Conservation (phyloP, 2,797 vertebrate species). For the Lycodopsis pacificus region DNA sequence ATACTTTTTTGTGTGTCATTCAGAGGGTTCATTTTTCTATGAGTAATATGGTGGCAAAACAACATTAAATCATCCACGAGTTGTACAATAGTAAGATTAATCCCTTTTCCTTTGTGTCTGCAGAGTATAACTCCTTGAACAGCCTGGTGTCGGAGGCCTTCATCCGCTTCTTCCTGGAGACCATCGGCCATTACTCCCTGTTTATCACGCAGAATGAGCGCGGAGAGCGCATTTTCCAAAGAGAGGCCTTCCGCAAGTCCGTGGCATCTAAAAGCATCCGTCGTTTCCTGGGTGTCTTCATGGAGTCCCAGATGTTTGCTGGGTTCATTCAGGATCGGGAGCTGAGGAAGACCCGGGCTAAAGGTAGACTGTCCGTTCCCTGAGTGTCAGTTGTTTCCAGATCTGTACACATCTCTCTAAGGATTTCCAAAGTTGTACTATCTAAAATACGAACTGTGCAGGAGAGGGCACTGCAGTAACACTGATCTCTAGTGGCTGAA, state of each 20-base stretch:
- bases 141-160: slow-evolving; percentile 98
- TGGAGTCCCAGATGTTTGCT: slow-evolving; percentile 99
- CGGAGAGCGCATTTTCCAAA: slow-evolving; percentile 93
- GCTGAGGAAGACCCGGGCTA: slow-evolving; percentile 95
- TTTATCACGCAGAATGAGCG: slow-evolving; percentile 96
- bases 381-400: slow-evolving; percentile 6
- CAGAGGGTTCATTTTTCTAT: not conserved
- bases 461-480: slow-evolving; percentile 36
- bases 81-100: not conserved
- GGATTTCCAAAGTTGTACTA: slow-evolving; percentile 4
- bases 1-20: not conserved
- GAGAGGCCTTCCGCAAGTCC: slow-evolving; percentile 97
- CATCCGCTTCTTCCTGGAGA: slow-evolving; percentile 99
- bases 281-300: slow-evolving; percentile 98
- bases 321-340: slow-evolving; percentile 99
- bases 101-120: slow-evolving; percentile 17
- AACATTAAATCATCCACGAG: not conserved
- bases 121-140: slow-evolving; percentile 96
- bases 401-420: slow-evolving; percentile 9
- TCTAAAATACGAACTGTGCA: not conserved
- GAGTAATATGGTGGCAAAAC: not conserved
- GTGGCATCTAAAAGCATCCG: slow-evolving; percentile 98
- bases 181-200: slow-evolving; percentile 97
- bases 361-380: slow-evolving; percentile 84
- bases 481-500: slow-evolving; percentile 77